Evolutionary conservation across 2,113 vertebrate genomes (phyloP).

Genomic region (Coregonus clupeaformis): DNA sequence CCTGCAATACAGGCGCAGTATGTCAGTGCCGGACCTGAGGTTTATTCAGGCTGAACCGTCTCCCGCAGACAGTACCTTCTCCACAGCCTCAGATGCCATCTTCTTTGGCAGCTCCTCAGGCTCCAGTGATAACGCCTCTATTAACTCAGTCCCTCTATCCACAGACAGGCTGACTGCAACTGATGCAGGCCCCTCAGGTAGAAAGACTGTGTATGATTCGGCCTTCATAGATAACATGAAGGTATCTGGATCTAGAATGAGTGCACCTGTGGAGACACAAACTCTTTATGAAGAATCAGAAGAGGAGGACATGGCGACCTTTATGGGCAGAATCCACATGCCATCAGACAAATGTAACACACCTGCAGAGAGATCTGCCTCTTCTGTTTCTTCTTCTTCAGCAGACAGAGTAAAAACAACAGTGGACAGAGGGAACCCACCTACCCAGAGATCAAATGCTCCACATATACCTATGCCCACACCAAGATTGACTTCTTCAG

Average conservation of each 20-base stretch:
- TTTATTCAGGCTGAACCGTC: slow-evolving; percentile 11
- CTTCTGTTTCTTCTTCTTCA: too few species aligned
- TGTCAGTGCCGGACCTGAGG: slow-evolving; percentile 72
- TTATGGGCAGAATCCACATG: neutral
- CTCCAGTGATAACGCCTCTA: slow-evolving; percentile 47
- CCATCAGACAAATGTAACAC: neutral
- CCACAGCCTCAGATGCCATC: slow-evolving; percentile 1
- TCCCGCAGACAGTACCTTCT: neutral
- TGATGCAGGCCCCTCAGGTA: neutral
- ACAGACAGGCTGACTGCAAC: slow-evolving; percentile 23
- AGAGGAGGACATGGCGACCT: slow-evolving; percentile 9
- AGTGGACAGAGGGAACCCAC: neutral
- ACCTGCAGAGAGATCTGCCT: neutral
- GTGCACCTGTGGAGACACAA: neutral
- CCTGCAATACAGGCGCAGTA: slow-evolving; percentile 63
- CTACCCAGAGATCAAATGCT: neutral
- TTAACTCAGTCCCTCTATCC: slow-evolving; percentile 25
- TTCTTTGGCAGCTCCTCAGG: slow-evolving; percentile 22
- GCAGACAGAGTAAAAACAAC: too few species aligned
- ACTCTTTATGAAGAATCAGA: slow-evolving; percentile 26
- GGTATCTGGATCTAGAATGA: slow-evolving; percentile 7
- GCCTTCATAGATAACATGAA: neutral
- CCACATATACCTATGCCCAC: slow-evolving; percentile 19
- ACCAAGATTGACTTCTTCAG: slow-evolving; percentile 13
- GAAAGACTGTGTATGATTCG: neutral